phyloP scores from a whole-genome alignment of 1,140 invertebrate species.

The Atta colombica region DNA sequence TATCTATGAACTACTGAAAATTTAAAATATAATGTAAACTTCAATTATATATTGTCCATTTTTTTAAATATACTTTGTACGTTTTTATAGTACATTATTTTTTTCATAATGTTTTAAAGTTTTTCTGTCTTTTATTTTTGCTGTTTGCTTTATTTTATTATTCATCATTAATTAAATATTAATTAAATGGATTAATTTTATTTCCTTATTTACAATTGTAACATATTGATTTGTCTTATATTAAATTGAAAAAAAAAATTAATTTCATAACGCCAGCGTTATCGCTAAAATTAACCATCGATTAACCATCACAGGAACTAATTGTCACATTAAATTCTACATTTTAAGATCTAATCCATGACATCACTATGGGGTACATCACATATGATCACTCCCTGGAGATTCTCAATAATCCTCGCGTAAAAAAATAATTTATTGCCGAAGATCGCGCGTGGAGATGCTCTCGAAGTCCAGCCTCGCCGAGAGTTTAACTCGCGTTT shows the following conservation, averaged over 20 bases:
- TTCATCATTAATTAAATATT: neutral
- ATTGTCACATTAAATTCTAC: conserved; percentile 26
- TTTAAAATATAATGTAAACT: neutral
- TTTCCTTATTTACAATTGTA: neutral
- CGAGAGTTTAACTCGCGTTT: conserved; percentile 67
- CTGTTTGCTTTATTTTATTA: neutral
- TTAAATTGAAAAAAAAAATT: neutral
- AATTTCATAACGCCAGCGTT: neutral
- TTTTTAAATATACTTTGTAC: neutral
- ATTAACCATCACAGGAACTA: neutral
- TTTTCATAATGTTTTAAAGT: too few species aligned
- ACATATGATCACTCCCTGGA: neutral
- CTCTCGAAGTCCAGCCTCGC: neutral
- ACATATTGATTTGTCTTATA: neutral
- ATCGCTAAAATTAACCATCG: neutral
- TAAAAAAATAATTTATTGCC: conserved; percentile 41
- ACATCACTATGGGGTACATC: neutral
- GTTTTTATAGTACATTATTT: neutral
- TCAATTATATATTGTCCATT: neutral
- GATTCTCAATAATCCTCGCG: conserved; percentile 38
- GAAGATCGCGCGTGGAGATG: neutral
- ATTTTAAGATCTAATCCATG: conserved; percentile 42
- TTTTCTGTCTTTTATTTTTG: neutral
- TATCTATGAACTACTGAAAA: neutral
- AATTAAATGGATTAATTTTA: neutral